Percentiles rank a stretch among this genome's conserved stretches.
Evolutionary conservation across 2,113 vertebrate species (phyloP).

Genomic region (Pangasianodon hypophthalmus): DNA sequence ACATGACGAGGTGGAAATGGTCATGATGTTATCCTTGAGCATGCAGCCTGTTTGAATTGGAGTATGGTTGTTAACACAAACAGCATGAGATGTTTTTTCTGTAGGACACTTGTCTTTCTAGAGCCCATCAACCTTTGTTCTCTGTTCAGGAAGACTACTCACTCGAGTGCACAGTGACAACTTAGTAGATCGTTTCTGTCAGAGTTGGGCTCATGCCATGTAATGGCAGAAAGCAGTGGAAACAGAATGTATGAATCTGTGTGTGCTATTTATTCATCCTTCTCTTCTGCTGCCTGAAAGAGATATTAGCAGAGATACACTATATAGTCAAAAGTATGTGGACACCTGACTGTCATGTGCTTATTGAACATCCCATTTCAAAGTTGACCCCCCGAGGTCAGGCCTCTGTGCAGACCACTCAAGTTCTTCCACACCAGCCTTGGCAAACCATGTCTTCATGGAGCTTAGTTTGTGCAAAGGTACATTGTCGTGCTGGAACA

Average conservation of each 20-base stretch:
- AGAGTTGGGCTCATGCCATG: constrained; percentile 69
- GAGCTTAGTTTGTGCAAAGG: not conserved
- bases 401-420: not conserved
- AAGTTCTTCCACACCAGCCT: not conserved
- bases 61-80: constrained; percentile 71
- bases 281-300: constrained; percentile 62
- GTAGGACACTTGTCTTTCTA: constrained; percentile 73
- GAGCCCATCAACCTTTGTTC: constrained; percentile 69
- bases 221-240: constrained; percentile 65
- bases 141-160: constrained; percentile 67
- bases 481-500: not conserved
- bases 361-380: not conserved
- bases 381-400: not conserved
- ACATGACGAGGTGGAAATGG: constrained; percentile 36
- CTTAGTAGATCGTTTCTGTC: constrained; percentile 66
- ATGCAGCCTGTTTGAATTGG: constrained; percentile 68
- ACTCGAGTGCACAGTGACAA: constrained; percentile 67
- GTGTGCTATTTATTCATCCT: constrained; percentile 51
- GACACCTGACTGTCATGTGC: not conserved
- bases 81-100: constrained; percentile 64
- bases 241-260: constrained; percentile 56
- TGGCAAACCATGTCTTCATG: not conserved
- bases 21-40: constrained; percentile 66
- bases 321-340: not conserved
- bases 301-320: constrained; percentile 36